These are phyloP conservation scores for Danionella dracula DNA, from an alignment of 2,797 vertebrate genomes.

Conservation along the genomic window DNA sequence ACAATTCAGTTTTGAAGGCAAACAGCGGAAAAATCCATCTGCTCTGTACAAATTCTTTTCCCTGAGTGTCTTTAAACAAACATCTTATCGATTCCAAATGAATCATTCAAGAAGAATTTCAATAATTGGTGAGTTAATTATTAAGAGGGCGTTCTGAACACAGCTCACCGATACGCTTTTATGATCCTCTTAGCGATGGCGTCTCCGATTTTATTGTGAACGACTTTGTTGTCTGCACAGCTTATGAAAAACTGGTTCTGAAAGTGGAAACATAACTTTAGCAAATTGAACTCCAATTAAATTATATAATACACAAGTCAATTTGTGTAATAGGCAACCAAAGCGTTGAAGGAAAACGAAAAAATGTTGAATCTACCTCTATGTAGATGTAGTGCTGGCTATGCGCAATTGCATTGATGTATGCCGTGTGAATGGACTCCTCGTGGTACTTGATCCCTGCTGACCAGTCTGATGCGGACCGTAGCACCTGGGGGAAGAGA, in stretches of 20 bases:
- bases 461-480: conserved; percentile 91
- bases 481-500: conserved; percentile 72
- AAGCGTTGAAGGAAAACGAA: no score
- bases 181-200: conserved; percentile 86
- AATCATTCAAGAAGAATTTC: not conserved
- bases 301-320: no score
- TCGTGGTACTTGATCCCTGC: conserved; percentile 94
- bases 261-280: not conserved
- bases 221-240: conserved; percentile 85
- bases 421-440: conserved; percentile 92
- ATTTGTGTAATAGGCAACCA: no score
- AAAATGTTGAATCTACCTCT: conserved; percentile 66
- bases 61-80: not conserved
- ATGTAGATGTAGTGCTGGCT: conserved; percentile 94
- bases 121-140: not conserved
- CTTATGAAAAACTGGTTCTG: conserved; percentile 99
- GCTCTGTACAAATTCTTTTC: not conserved
- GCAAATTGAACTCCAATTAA: not conserved
- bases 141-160: no score
- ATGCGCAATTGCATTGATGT: conserved; percentile 74
- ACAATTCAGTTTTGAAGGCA: not conserved
- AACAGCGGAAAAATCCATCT: not conserved
- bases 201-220: conserved; percentile 91
- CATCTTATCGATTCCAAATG: not conserved
- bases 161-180: conserved; percentile 80